These are phyloP conservation scores for Chaenocephalus aceratus DNA, from an alignment of 2,113 vertebrate genomes.

Conservation along the genomic window DNA sequence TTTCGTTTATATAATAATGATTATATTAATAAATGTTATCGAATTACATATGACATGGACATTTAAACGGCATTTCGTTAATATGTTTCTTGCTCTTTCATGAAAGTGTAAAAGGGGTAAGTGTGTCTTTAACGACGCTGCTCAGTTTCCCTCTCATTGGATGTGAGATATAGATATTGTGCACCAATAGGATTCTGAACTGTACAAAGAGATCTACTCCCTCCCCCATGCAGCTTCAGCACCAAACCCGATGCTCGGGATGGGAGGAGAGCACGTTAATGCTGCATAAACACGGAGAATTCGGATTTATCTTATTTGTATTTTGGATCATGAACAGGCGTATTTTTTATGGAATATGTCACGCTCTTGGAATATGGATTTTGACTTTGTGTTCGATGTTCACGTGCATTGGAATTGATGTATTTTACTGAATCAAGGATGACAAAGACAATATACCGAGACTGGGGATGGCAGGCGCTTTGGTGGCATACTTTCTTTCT, in stretches of 20 bases:
- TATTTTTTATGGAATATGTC: conserved; percentile 28
- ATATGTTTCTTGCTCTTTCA: not conserved
- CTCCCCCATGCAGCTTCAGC: conserved; percentile 52
- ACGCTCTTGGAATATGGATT: conserved; percentile 16
- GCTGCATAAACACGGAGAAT: not conserved
- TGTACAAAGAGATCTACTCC: conserved; percentile 79
- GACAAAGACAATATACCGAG: conserved; percentile 74
- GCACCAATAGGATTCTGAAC: conserved; percentile 70
- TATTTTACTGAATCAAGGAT: conserved; percentile 51
- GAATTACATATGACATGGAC: not conserved
- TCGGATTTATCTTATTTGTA: not conserved
- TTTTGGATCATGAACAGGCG: not conserved
- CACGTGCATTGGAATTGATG: conserved; percentile 32
- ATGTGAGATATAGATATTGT: conserved; percentile 47
- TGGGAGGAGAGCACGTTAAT: conserved; percentile 23
- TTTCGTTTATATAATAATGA: accelerated
- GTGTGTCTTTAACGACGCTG: conserved; percentile 42
- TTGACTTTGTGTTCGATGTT: not conserved
- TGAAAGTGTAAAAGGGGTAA: not conserved
- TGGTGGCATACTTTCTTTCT: conserved; percentile 79
- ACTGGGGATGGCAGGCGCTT: conserved; percentile 79
- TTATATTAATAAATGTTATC: not conserved
- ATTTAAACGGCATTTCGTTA: accelerated
- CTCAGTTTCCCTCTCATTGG: conserved; percentile 45
- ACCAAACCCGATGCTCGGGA: conserved; percentile 37